Percentiles rank a stretch among this genome's conserved stretches.
Evolutionary conservation across 30 jellyfish, hydroid and myxozoan genomes (phyloP).

Genomic region (Phacellophora camtschatica): DNA sequence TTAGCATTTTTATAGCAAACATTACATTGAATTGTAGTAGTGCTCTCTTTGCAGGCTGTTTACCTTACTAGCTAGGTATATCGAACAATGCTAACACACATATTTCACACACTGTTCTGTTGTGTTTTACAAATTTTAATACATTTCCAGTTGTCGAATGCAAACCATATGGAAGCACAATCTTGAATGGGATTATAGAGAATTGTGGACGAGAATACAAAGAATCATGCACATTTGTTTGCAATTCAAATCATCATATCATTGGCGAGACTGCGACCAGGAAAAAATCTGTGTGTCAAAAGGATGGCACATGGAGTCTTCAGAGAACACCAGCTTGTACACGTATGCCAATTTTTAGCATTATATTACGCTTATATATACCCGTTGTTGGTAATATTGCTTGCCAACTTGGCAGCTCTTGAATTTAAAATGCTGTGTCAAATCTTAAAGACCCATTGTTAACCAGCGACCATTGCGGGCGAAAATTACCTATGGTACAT

Average conservation of each 20-base stretch:
- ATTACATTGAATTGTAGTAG: too few species aligned
- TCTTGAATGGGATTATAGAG: slow-evolving; percentile 71
- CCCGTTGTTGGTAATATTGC: neutral
- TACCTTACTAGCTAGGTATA: too few species aligned
- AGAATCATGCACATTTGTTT: slow-evolving; percentile 81
- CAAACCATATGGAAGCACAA: slow-evolving; percentile 62
- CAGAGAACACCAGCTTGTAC: slow-evolving; percentile 71
- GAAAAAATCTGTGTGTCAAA: slow-evolving; percentile 66
- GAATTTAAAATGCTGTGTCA: too few species aligned
- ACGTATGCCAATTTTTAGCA: slow-evolving; percentile 50
- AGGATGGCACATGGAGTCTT: slow-evolving; percentile 81
- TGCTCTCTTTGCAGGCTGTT: too few species aligned
- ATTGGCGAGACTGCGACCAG: slow-evolving; percentile 71
- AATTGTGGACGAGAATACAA: slow-evolving; percentile 77
- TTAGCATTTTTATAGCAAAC: too few species aligned
- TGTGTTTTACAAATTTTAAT: too few species aligned
- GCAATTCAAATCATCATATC: slow-evolving; percentile 76
- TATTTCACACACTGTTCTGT: too few species aligned
- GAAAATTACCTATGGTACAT: too few species aligned
- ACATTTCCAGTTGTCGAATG: slow-evolving; percentile 74
- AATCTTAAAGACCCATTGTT: too few species aligned
- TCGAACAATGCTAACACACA: too few species aligned
- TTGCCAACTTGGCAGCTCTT: neutral
- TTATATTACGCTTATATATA: neutral
- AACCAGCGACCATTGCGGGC: too few species aligned